phyloP scores from a whole-genome alignment of 2,113 vertebrate species.

The Tetrax tetrax region DNA sequence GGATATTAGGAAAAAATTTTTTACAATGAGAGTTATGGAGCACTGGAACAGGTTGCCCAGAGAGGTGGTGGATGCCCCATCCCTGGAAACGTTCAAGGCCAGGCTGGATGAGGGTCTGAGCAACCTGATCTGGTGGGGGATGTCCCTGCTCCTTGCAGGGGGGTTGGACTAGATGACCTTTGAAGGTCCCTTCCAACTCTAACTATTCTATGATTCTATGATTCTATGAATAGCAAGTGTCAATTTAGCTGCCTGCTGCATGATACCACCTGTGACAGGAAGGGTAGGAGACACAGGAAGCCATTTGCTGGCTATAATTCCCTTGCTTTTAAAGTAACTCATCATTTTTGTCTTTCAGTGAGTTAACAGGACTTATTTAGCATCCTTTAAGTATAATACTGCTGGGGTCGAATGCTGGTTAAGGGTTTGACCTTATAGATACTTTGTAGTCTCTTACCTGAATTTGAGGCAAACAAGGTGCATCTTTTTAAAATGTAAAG shows the following conservation, averaged over 20 bases:
- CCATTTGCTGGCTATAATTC: not conserved
- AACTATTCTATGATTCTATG: too few species aligned
- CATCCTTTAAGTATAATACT: not conserved
- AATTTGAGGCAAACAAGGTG: fast-evolving
- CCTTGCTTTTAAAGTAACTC: not conserved
- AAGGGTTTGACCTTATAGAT: not conserved
- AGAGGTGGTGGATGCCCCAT: too few species aligned
- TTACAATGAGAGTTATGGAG: too few species aligned
- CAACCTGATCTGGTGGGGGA: too few species aligned
- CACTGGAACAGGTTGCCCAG: too few species aligned
- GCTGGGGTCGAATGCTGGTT: not conserved
- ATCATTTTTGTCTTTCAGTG: not conserved
- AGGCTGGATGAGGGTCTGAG: too few species aligned
- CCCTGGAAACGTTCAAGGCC: too few species aligned
- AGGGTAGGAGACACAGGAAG: constrained; percentile 31
- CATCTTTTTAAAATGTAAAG: not conserved
- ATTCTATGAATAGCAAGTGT: not conserved
- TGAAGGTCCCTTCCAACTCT: too few species aligned
- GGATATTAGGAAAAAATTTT: too few species aligned
- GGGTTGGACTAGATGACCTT: too few species aligned
- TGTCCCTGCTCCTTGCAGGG: too few species aligned
- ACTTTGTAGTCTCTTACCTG: not conserved
- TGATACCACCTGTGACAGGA: not conserved
- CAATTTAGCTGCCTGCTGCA: fast-evolving
- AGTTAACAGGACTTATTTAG: not conserved